Evolutionary conservation across 2,797 vertebrate species (phyloP), one percentile per base, ranked within the genome.

Genomic region (Anniella stebbinsi): DNA sequence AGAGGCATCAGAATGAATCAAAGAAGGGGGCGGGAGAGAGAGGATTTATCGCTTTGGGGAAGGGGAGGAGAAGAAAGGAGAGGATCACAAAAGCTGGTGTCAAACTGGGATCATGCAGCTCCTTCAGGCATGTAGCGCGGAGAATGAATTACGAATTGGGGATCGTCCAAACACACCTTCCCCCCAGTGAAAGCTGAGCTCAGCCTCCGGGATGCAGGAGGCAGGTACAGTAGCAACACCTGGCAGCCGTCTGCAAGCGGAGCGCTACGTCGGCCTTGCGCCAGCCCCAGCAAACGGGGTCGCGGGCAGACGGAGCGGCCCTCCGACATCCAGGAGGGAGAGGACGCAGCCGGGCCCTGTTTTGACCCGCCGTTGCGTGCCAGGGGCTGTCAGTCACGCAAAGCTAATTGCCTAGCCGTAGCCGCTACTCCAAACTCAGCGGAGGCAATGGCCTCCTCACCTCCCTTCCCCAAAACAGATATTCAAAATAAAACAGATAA

Each of bases 351-450:
- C 25, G 0, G 18, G 92, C 89, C 92, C 88, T 95, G 94, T 88
- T 91, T 38, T 0, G 11, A 1, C 9, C 15, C 0, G 81, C 45
- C 95, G 94, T 75, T 54, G 25, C 6, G 54, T 92, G 96, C 95
- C 95, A 92, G 57, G 51, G 85, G 69, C 0, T 1, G 90, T 81
- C 95, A 70, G 94, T 90, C 96, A 97, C 96, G 97, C 96, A 91
- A 95, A 97, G 95, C 97, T 82, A 75, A 96, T 67, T 33, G 94
- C 96, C 93, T 93, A 93, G 95, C 93, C 95, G 94, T 92, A 92
- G 94, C 94, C 91, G 90, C 94, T 91, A 33, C n/a, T 45, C 87
- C 95, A 30, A 85, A 2, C 57, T 77, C 91, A 86, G 94, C 95
- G 96, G 96, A 86, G 93, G 93, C 96, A 95, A 94, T 95, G 93